Evolutionary conservation across 30 jellyfish, hydroid and myxozoan genomes (phyloP).

Genomic region (Haliclystus octoradiatus): DNA sequence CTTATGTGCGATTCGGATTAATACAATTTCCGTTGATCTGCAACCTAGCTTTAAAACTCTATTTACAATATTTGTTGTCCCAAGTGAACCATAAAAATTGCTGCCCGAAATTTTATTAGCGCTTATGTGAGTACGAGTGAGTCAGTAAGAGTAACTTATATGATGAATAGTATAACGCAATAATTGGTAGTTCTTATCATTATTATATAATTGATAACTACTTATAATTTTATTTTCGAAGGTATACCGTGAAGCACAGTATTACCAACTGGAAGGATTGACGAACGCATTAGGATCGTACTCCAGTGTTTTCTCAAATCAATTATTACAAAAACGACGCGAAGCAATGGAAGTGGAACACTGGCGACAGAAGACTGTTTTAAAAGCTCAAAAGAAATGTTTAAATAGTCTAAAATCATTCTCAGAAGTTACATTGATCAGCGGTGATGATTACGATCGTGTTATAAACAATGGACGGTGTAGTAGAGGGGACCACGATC

Average conservation of each 20-base stretch:
- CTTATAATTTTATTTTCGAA: too few relatives aligned
- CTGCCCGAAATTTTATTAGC: too few relatives aligned
- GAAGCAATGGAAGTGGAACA: slow-evolving; percentile 11
- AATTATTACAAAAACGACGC: slow-evolving; percentile 13
- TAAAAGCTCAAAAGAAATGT: slow-evolving; percentile 27
- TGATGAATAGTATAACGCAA: too few relatives aligned
- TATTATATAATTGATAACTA: too few relatives aligned
- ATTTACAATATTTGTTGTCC: too few relatives aligned
- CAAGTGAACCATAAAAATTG: too few relatives aligned
- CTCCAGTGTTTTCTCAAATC: slow-evolving; percentile 35
- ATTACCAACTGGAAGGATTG: slow-evolving; percentile 45
- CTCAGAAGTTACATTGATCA: slow-evolving; percentile 10
- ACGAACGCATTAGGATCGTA: slow-evolving; percentile 23
- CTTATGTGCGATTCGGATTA: too few relatives aligned
- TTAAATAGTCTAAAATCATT: slow-evolving; percentile 8
- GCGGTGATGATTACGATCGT: slow-evolving; percentile 14
- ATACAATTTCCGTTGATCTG: too few relatives aligned
- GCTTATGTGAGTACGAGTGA: too few relatives aligned
- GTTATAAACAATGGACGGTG: slow-evolving; percentile 23
- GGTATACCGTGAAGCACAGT: slow-evolving; percentile 62
- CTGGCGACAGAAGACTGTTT: slow-evolving; percentile 39
- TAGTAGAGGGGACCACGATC: slow-evolving; percentile 33
- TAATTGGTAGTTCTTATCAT: too few relatives aligned
- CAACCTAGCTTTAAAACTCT: too few relatives aligned
- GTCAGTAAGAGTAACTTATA: too few relatives aligned